phyloP scores from a whole-genome alignment of 2,113 vertebrate species.

The Gymnogyps californianus region DNA sequence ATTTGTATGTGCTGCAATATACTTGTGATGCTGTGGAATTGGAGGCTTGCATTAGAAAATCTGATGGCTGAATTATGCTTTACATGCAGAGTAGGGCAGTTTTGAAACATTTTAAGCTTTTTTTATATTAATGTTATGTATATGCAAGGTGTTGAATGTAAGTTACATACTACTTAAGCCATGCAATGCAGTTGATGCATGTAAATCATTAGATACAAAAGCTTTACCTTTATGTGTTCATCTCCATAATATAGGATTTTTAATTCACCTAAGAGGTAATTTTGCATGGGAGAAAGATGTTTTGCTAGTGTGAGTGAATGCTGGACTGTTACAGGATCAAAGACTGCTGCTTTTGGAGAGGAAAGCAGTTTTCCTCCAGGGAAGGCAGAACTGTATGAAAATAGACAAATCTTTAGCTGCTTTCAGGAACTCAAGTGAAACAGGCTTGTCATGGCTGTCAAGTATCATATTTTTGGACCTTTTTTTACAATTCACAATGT shows the following conservation, averaged over 20 bases:
- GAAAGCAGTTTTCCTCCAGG: conserved; percentile 1
- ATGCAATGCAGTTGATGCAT: background rate
- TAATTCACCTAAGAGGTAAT: background rate
- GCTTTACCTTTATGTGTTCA: background rate
- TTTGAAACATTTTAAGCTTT: background rate
- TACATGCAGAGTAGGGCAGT: background rate
- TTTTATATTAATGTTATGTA: background rate
- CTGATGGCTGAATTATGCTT: background rate
- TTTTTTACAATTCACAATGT: background rate
- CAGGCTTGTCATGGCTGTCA: background rate
- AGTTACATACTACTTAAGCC: background rate
- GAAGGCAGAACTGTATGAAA: conserved; percentile 33
- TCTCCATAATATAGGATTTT: background rate
- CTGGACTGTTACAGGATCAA: background rate
- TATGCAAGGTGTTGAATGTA: background rate
- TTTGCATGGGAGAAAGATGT: background rate
- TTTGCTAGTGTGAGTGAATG: background rate
- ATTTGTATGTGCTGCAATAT: background rate
- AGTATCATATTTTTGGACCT: background rate
- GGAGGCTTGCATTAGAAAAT: background rate
- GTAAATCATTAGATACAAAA: background rate
- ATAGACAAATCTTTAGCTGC: conserved; percentile 31
- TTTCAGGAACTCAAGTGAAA: conserved; percentile 23
- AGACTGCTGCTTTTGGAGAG: background rate
- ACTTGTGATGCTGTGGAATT: background rate